Percentiles rank a stretch among this genome's conserved stretches.
These are phyloP conservation scores for Helobdella robusta DNA, from an alignment of 2,888 invertebrate genomes.

Conservation along the genomic window DNA sequence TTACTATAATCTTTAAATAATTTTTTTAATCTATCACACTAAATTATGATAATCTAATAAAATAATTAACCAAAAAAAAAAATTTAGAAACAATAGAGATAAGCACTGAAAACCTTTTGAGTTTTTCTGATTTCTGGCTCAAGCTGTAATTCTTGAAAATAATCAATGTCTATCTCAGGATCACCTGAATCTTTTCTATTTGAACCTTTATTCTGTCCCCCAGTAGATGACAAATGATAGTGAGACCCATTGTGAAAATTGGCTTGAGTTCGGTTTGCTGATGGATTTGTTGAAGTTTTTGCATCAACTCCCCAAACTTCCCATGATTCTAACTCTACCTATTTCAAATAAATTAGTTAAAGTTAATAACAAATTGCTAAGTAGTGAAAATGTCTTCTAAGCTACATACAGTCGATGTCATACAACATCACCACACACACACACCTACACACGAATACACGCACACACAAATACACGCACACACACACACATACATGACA, in stretches of 20 bases:
- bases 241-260: no score
- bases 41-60: neutral
- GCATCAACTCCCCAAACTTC: slow-evolving; percentile 27
- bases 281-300: no score
- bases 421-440: no score
- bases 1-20: slow-evolving; percentile 23
- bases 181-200: slow-evolving; percentile 19
- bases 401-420: no score
- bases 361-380: no score
- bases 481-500: no score
- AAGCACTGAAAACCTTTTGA: slow-evolving; percentile 21
- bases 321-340: slow-evolving; percentile 27
- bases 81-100: slow-evolving; percentile 4
- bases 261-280: no score
- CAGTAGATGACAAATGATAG: neutral
- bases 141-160: slow-evolving; percentile 30
- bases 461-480: no score
- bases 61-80: neutral
- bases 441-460: no score
- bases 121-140: slow-evolving; percentile 28
- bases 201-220: neutral
- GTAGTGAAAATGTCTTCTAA: no score
- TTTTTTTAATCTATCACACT: neutral
- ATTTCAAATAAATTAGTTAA: no score
- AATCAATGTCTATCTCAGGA: slow-evolving; percentile 21